These are phyloP conservation scores for Mamestra configurata DNA, from an alignment of 1,140 invertebrate species.

Conservation along the genomic window DNA sequence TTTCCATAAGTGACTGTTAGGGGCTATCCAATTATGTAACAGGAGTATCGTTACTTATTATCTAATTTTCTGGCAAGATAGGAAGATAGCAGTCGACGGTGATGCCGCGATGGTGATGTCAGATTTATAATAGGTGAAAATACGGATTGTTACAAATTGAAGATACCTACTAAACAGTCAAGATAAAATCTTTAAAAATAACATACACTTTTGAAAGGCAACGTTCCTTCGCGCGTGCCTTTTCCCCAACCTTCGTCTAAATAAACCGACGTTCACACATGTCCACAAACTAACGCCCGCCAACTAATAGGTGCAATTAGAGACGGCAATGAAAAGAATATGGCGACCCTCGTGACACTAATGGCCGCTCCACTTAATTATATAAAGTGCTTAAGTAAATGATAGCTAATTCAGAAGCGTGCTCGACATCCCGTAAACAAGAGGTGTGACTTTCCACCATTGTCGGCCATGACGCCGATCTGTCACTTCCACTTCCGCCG, in stretches of 20 bases:
- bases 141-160: too few relatives aligned
- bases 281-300: conserved; percentile 23
- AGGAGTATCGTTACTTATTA: too few relatives aligned
- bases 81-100: too few relatives aligned
- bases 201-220: too few relatives aligned
- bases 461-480: conserved; percentile 84
- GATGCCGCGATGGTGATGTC: too few relatives aligned
- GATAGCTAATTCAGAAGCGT: conserved; percentile 82
- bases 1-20: too few relatives aligned
- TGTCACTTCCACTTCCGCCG: conserved; percentile 85
- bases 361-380: conserved; percentile 82
- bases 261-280: conserved; percentile 35
- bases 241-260: conserved; percentile 16
- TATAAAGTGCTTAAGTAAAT: conserved; percentile 87
- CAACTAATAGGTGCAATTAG: conserved; percentile 72
- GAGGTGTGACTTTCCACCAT: conserved; percentile 86
- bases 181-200: not conserved
- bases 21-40: too few relatives aligned
- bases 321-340: conserved; percentile 71
- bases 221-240: not conserved
- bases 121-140: too few relatives aligned
- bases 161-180: too few relatives aligned
- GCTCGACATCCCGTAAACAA: conserved; percentile 80
- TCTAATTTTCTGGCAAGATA: too few relatives aligned
- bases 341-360: conserved; percentile 73